A percentile compares a stretch with the other conserved stretches of the same genome.
phyloP scores from a whole-genome alignment of 2,888 invertebrate genomes.

The Stenodema calcarata region DNA sequence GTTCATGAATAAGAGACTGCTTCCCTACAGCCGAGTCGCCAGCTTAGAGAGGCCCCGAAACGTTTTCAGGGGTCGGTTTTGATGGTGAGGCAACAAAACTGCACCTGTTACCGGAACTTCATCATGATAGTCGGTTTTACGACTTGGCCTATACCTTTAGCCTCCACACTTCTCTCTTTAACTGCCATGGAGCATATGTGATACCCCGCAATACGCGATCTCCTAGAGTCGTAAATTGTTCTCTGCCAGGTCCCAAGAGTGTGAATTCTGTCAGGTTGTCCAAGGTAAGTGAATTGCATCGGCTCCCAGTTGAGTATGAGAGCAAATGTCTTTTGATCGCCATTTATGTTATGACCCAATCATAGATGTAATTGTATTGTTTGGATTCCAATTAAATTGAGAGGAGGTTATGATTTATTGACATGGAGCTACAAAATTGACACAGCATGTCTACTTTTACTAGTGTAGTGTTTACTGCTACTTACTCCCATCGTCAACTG shows the following conservation, averaged over 20 bases:
- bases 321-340: too few relatives aligned
- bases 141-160: neutral
- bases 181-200: neutral
- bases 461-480: too few relatives aligned
- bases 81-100: neutral
- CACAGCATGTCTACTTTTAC: too few relatives aligned
- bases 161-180: neutral
- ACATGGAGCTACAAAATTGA: too few relatives aligned
- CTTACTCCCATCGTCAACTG: too few relatives aligned
- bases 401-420: too few relatives aligned
- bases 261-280: neutral
- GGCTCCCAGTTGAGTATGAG: too few relatives aligned
- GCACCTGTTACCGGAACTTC: neutral
- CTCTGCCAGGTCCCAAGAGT: neutral
- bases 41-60: neutral
- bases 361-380: too few relatives aligned
- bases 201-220: neutral
- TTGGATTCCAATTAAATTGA: too few relatives aligned
- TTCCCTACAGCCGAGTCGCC: neutral
- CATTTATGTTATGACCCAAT: too few relatives aligned
- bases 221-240: neutral
- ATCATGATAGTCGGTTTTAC: neutral
- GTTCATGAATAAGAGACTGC: neutral
- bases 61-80: conserved; percentile 2
- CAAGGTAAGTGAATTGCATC: neutral